Percentiles rank a stretch among this genome's conserved stretches.
These are phyloP conservation scores for Calosoma granatense DNA, from an alignment of 1,140 invertebrate species.

Conservation along the genomic window DNA sequence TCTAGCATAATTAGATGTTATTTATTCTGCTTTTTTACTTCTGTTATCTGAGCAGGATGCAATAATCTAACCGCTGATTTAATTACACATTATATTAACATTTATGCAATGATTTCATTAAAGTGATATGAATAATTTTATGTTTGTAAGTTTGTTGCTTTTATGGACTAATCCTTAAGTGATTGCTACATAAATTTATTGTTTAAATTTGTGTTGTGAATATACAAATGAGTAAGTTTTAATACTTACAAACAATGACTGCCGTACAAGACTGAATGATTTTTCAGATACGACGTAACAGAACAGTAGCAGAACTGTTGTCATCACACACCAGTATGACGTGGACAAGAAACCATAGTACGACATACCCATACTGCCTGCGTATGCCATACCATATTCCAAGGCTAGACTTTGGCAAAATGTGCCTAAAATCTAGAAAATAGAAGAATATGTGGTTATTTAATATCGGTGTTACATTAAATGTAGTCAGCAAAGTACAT, in stretches of 20 bases:
- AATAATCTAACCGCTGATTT: no score
- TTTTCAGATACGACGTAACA: conserved; percentile 69
- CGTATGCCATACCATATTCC: conserved; percentile 58
- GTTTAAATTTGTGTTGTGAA: no score
- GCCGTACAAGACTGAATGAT: conserved; percentile 57
- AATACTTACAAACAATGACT: conserved; percentile 67
- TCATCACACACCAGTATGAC: conserved; percentile 61
- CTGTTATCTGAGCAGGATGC: no score
- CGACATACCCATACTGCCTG: conserved; percentile 54
- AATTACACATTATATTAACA: no score
- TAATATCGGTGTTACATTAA: neutral
- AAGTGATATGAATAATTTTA: no score
- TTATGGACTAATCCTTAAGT: no score
- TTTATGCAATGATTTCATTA: no score
- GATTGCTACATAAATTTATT: no score
- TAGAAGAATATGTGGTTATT: conserved; percentile 8
- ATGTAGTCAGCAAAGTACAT: neutral
- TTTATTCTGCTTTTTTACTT: no score
- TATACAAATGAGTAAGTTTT: no score
- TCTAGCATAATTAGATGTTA: no score
- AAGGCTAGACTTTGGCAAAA: conserved; percentile 66
- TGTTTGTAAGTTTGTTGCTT: no score
- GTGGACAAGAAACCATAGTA: conserved; percentile 68
- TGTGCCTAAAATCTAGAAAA: conserved; percentile 51
- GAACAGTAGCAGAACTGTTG: conserved; percentile 54